Evolutionary conservation across 2,797 vertebrate species (phyloP).

Genomic region (Thunnus albacares): DNA sequence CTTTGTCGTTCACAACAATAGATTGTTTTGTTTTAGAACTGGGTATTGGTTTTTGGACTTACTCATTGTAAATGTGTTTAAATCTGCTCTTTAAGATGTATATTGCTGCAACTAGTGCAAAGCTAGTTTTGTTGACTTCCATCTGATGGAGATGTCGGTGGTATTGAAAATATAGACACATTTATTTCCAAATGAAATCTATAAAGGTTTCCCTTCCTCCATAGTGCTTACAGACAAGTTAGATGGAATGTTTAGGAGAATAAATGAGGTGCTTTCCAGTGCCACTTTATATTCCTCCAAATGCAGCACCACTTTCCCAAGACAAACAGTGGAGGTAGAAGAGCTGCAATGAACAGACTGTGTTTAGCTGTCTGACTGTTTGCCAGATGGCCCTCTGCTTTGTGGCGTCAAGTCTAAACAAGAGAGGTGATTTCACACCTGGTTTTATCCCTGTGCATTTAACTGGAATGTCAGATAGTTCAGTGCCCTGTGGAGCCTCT

Average conservation of each 20-base stretch:
- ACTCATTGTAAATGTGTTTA: background rate
- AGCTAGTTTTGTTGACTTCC: background rate
- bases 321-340: conserved; percentile 43
- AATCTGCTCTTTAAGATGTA: conserved; percentile 1
- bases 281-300: conserved; percentile 5
- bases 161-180: background rate
- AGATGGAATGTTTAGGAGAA: background rate
- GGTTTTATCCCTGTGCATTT: conserved; percentile 73
- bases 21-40: conserved; percentile 19
- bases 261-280: conserved; percentile 24
- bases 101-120: background rate
- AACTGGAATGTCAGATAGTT: conserved; percentile 76
- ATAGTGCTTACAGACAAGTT: background rate
- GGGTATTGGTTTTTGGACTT: conserved; percentile 3
- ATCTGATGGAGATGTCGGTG: background rate
- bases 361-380: conserved; percentile 61
- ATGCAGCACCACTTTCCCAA: conserved; percentile 31
- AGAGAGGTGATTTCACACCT: conserved; percentile 80
- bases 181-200: background rate
- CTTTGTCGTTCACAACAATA: background rate
- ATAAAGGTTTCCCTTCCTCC: background rate
- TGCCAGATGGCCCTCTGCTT: conserved; percentile 79
- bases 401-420: conserved; percentile 81
- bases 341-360: conserved; percentile 53
- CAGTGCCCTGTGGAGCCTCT: conserved; percentile 38